phyloP scores from a whole-genome alignment of 2,797 vertebrate species.

The Pangasius krempfi region DNA sequence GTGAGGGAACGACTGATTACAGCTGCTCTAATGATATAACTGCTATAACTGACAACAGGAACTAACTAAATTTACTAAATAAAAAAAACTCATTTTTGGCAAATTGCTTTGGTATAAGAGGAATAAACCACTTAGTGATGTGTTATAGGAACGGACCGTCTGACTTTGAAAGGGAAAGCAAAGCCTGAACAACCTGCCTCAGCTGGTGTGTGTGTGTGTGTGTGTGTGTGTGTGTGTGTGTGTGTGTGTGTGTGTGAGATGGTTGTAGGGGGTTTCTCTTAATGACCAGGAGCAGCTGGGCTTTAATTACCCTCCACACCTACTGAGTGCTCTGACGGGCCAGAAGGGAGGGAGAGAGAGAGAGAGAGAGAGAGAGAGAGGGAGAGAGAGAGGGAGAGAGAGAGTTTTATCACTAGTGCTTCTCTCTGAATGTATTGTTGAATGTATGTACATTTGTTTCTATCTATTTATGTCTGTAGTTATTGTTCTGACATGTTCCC shows the following conservation, averaged over 20 bases:
- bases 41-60: neutral
- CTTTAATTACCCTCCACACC: constrained; percentile 67
- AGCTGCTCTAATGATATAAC: neutral
- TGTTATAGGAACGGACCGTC: neutral
- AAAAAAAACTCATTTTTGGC: neutral
- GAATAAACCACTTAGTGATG: neutral
- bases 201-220: constrained; percentile 26
- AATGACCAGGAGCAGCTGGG: constrained; percentile 75
- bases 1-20: neutral
- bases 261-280: constrained; percentile 61
- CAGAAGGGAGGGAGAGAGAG: constrained; percentile 49
- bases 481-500: too few species aligned
- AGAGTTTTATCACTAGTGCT: too few species aligned
- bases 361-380: neutral
- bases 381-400: too few species aligned
- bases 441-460: too few species aligned
- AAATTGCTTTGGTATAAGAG: neutral
- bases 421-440: too few species aligned
- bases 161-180: neutral
- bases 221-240: neutral
- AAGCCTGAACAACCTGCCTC: constrained; percentile 29
- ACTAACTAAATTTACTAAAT: too few species aligned
- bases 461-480: too few species aligned
- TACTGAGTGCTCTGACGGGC: constrained; percentile 57
- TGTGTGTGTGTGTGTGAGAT: neutral